These are phyloP conservation scores for Leistus spinibarbis DNA, from an alignment of 2,888 invertebrate species.

Conservation along the genomic window DNA sequence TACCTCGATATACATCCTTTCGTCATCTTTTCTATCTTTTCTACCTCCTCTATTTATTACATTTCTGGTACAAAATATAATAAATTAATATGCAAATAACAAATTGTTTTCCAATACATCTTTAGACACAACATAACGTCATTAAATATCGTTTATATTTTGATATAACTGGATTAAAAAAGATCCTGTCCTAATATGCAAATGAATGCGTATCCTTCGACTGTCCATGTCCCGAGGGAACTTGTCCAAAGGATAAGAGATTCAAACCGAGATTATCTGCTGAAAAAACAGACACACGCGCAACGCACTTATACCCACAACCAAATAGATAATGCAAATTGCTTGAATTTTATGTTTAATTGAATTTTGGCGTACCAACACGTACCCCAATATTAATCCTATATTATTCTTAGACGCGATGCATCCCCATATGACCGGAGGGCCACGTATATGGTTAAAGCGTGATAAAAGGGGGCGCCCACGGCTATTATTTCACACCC, in stretches of 20 bases:
- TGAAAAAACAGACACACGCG: constrained; percentile 27
- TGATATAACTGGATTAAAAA: constrained; percentile 38
- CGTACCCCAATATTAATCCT: constrained; percentile 45
- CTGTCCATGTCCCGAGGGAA: constrained; percentile 19
- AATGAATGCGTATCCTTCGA: constrained; percentile 8
- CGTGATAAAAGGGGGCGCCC: constrained; percentile 4
- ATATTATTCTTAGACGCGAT: constrained; percentile 43
- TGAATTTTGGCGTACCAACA: constrained; percentile 45
- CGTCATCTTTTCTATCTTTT: background rate
- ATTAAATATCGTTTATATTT: constrained; percentile 38
- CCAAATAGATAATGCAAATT: constrained; percentile 35
- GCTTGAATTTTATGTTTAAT: constrained; percentile 45
- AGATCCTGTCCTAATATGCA: constrained; percentile 19
- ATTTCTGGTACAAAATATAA: no score
- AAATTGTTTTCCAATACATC: background rate
- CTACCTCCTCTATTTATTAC: no score
- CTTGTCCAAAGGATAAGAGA: constrained; percentile 31
- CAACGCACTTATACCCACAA: background rate
- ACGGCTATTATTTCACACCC: constrained; percentile 25
- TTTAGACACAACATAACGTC: constrained; percentile 12
- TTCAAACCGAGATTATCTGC: constrained; percentile 35
- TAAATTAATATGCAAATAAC: background rate
- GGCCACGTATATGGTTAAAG: constrained; percentile 6
- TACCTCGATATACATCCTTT: background rate
- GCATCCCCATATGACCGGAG: constrained; percentile 12